Base-by-base conservation (phyloP, 2,888 invertebrate species). In the Druceiella hillmani region DNA sequence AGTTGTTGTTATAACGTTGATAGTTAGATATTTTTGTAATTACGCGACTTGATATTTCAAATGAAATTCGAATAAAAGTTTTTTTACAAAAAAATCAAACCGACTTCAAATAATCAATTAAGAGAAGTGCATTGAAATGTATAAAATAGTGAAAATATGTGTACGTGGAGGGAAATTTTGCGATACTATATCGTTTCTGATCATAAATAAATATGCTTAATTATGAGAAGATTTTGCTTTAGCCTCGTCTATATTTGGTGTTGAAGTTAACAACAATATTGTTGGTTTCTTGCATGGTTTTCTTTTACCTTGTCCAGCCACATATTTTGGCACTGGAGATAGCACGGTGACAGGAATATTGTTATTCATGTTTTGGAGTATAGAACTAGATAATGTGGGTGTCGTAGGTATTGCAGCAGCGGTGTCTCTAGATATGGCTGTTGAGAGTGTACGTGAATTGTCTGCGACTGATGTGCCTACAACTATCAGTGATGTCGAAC, bases 241-340 rank as follows among this genome's bases (percentile, higher is more conserved):
- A 15, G 35, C 16, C 33, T 50, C 43, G 42, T 43, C 40, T 20
- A 49, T 47, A 46, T 49, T 48, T 38, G 44, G 47, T 13, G 48
- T 45, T 38, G 44, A 49, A 43, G 48, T 48, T 41, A 48, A 45
- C 15, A 49, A 11, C 28, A 48, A 44, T 32, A 33, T 26, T 36
- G 44, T 45, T 42, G 29, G 37, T 36, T 40, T 38, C 25, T 45
- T 46, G 32, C 40, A 41, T 45, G 44, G 46, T 40, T 48, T 49
- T 39, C 48, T 36, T 50, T 49, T 49, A 13, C 48, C 48, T 43
- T 49, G 47, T 30, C 49, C 49, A 46, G 41, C 33, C 25, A 48
- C 45, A 44, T 41, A 44, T 25, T 12, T 34, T 39, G 43, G 46
- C 15, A 46, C 43, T 40, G 46, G 46, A 31, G 47, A 46, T 25